These are phyloP conservation scores for Pholis gunnellus DNA, from an alignment of 2,113 vertebrate genomes.

Conservation along the genomic window DNA sequence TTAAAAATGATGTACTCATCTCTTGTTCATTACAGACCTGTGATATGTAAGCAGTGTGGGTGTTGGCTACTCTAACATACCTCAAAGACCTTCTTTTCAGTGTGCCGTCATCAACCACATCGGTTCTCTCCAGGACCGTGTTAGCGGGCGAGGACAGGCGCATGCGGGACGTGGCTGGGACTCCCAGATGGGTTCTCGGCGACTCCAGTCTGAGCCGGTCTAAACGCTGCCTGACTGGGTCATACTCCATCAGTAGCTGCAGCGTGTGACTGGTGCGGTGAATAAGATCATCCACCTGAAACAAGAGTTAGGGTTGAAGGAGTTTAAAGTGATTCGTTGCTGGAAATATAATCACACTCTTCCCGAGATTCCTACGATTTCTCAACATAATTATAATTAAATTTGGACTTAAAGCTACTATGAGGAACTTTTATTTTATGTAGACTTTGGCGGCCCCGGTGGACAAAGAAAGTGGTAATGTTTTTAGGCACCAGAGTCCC, in stretches of 20 bases:
- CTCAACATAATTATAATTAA: neutral
- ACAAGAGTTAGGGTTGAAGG: neutral
- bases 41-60: neutral
- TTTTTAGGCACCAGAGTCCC: too few relatives aligned
- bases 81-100: conserved; percentile 92
- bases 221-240: conserved; percentile 91
- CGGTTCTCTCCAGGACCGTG: conserved; percentile 87
- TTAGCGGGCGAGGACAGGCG: conserved; percentile 84
- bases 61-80: conserved; percentile 68
- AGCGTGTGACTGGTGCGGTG: conserved; percentile 92
- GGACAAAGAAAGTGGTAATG: too few relatives aligned
- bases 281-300: conserved; percentile 92
- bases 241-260: conserved; percentile 95
- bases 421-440: too few relatives aligned
- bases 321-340: neutral
- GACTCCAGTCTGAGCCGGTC: conserved; percentile 88
- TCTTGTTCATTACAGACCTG: neutral
- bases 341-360: neutral
- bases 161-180: conserved; percentile 84
- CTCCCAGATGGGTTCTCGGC: conserved; percentile 66
- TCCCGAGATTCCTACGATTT: neutral
- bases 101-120: conserved; percentile 85
- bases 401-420: neutral
- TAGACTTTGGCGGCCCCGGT: too few relatives aligned
- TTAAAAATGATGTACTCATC: neutral